Evolutionary conservation across 2,797 vertebrate species (phyloP).

Genomic region (Danio jaintianensis): DNA sequence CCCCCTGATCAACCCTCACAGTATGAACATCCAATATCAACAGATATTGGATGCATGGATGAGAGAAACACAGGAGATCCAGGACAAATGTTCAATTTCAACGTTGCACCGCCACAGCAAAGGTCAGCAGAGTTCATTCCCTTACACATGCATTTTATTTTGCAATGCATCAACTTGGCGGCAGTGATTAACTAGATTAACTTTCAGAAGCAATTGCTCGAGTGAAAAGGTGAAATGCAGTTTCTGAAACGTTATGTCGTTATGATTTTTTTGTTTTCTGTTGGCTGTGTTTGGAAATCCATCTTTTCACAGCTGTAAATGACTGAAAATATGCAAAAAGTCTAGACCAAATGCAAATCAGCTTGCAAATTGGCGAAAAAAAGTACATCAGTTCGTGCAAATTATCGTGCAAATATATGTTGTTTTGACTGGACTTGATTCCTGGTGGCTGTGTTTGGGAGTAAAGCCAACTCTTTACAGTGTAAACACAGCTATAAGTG

Average conservation of each 20-base stretch:
- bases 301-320: too few relatives aligned
- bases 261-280: neutral
- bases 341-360: too few relatives aligned
- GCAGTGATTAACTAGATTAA: conserved; percentile 26
- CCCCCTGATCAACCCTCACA: neutral
- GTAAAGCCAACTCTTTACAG: neutral
- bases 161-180: neutral
- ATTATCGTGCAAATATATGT: too few relatives aligned
- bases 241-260: neutral
- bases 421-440: neutral
- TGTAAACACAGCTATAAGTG: neutral
- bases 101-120: conserved; percentile 23
- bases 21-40: too few relatives aligned
- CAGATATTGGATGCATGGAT: conserved; percentile 30
- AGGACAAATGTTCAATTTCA: conserved; percentile 20
- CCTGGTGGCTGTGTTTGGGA: neutral
- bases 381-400: too few relatives aligned
- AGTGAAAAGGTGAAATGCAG: neutral
- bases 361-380: too few relatives aligned
- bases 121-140: conserved; percentile 26
- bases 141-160: neutral
- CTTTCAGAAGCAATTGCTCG: neutral
- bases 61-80: conserved; percentile 1
- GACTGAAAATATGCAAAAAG: too few relatives aligned
- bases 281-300: too few relatives aligned